Base-by-base conservation (phyloP, 2,113 vertebrate genomes). In the Oreochromis tanganicae region DNA sequence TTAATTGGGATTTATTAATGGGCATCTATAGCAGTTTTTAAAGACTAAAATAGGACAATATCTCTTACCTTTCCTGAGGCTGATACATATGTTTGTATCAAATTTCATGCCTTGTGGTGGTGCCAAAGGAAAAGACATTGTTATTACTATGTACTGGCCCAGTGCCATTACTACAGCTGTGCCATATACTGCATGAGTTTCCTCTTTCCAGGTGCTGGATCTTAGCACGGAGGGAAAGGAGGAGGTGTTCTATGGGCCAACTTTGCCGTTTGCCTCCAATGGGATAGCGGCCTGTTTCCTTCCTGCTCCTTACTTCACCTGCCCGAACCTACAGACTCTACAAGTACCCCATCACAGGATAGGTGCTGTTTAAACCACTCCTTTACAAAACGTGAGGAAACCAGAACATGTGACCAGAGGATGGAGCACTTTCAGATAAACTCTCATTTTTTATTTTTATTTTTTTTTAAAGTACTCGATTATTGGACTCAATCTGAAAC, bases 261-360 rank as follows among this genome's bases (percentile, higher is more conserved):
- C 98, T 0, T 96, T 99, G 55, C 98, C 98, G 3, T 99, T 99
- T 1, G 98, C 98, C 91, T 99, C 98, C 85, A 99, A 99, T 3
- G 98, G 98, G 52, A 97, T 99, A 89, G 98, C 98, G 9, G 97
- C 98, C 0, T 98, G 98, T 94, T 99, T 99, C 87, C 97, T 99
- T 41, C 98, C 98, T 3, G 98, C 98, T 85, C 98, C 98, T 0
- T 98, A 97, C 52, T 98, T 97, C 93, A 98, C 98, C 0, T 98
- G 98, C 91, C 98, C 98, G 41, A 98, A 99, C 96, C 97, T 99
- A 59, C 98, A 98, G 93, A 98, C 97, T 56, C 96, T 99, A 81
- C 98, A 99, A 96, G 97, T 98, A 89, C 98, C 98, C 95, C 98
- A 99, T 91, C 98, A 99, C 94, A 97, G 98, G 92, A 99, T 99